Conservation (phyloP, 2,888 invertebrate genomes). For the Drosophila atripex region DNA sequence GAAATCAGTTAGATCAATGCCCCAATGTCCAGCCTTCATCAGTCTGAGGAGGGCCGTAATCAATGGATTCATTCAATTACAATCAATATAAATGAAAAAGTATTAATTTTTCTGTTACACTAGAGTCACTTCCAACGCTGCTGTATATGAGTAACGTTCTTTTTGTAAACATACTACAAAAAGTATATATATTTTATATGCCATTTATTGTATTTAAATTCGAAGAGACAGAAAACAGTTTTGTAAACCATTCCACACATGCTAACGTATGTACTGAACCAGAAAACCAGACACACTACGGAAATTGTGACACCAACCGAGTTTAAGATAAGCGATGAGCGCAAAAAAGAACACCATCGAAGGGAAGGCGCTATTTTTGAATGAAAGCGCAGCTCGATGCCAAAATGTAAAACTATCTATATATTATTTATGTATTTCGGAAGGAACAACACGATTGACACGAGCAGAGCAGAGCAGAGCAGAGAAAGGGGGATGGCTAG, state of each 20-base stretch:
- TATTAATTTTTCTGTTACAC: conserved; percentile 44
- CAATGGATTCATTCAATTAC: conserved; percentile 38
- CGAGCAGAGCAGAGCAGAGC: neutral
- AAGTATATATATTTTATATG: conserved; percentile 71
- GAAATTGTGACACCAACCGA: conserved; percentile 38
- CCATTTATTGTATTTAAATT: conserved; percentile 78
- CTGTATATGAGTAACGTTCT: conserved; percentile 56
- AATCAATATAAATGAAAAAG: conserved; percentile 42
- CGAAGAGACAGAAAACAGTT: conserved; percentile 46
- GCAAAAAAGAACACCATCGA: neutral
- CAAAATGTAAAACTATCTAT: neutral
- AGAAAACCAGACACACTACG: conserved; percentile 21
- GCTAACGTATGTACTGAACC: conserved; percentile 68
- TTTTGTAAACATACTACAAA: conserved; percentile 53
- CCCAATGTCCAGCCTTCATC: conserved; percentile 5
- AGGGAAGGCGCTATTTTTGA: conserved; percentile 25
- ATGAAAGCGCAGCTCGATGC: conserved; percentile 32
- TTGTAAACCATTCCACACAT: conserved; percentile 75
- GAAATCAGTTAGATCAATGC: neutral
- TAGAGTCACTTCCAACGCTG: conserved; percentile 49
- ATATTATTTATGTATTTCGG: neutral
- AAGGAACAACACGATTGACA: conserved; percentile 15
- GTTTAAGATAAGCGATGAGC: conserved; percentile 26
- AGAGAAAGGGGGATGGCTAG: neutral
- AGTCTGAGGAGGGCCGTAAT: neutral